Evolutionary conservation across 1,140 invertebrate species (phyloP).

Genomic region (Proctacanthus coquilletti): DNA sequence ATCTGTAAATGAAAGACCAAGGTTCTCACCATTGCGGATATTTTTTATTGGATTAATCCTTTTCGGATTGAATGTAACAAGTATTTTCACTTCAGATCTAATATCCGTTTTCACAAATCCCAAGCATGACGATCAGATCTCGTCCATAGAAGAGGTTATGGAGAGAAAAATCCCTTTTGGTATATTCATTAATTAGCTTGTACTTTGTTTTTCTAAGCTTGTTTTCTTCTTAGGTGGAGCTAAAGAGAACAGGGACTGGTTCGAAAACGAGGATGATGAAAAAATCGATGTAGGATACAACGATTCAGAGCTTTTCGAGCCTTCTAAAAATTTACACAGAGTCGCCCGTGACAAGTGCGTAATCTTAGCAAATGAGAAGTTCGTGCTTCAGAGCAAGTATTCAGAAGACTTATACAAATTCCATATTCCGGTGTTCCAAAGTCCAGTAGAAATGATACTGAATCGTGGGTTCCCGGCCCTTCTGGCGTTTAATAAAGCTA

Average conservation of each 20-base stretch:
- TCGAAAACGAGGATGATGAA: slow-evolving; percentile 32
- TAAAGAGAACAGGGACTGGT: slow-evolving; percentile 34
- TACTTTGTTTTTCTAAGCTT: neutral
- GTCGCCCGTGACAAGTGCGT: slow-evolving; percentile 28
- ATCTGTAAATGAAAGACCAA: slow-evolving; percentile 31
- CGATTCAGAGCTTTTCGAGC: slow-evolving; percentile 19
- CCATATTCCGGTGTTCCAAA: slow-evolving; percentile 30
- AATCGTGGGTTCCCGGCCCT: slow-evolving; percentile 35
- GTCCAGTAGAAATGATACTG: slow-evolving; percentile 34
- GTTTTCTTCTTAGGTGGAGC: slow-evolving; percentile 25
- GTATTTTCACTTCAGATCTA: slow-evolving; percentile 36
- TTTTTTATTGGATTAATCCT: slow-evolving; percentile 34
- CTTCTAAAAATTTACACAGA: slow-evolving; percentile 24
- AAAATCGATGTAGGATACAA: slow-evolving; percentile 30
- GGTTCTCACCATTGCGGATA: slow-evolving; percentile 27
- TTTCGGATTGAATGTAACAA: slow-evolving; percentile 33
- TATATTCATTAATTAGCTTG: neutral
- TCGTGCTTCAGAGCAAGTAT: slow-evolving; percentile 15
- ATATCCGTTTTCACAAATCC: slow-evolving; percentile 35
- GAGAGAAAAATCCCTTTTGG: slow-evolving; percentile 29
- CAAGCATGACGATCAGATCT: slow-evolving; percentile 32
- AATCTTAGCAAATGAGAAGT: slow-evolving; percentile 23
- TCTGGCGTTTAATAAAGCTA: slow-evolving; percentile 27
- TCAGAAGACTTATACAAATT: slow-evolving; percentile 29
- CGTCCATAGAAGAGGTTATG: slow-evolving; percentile 31